These are phyloP conservation scores for Hermaeophaga mercurialis DNA, from an alignment of 2,888 invertebrate species.

Conservation along the genomic window DNA sequence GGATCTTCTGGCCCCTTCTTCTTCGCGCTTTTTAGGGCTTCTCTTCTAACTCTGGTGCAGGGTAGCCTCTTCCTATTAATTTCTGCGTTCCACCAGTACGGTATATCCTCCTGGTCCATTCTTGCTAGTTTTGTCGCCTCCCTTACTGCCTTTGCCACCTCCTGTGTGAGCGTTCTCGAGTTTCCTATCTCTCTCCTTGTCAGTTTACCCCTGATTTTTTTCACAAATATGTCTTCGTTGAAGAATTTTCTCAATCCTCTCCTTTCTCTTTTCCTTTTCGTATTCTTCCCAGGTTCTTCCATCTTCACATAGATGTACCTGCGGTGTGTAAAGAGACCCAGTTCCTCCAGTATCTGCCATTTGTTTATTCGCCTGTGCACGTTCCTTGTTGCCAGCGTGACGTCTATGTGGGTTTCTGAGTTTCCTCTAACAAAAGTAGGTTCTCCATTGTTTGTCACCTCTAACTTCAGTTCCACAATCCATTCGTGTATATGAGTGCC, in stretches of 20 bases:
- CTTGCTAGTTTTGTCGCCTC: neutral
- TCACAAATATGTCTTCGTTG: neutral
- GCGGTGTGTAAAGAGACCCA: no score
- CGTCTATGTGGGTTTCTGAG: conserved; percentile 3
- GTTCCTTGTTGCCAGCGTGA: neutral
- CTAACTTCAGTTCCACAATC: neutral
- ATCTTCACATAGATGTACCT: neutral
- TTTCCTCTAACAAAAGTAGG: conserved; percentile 2
- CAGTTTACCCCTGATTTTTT: neutral
- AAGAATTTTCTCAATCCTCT: neutral
- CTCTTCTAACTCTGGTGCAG: neutral
- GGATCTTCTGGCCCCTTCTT: no score
- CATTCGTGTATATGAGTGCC: neutral
- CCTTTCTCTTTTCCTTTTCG: neutral
- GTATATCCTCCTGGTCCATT: neutral
- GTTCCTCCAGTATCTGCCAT: conserved; percentile 7
- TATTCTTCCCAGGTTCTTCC: neutral
- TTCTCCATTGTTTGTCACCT: neutral
- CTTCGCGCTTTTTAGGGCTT: neutral
- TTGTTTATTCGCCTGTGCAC: neutral
- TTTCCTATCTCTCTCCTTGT: neutral
- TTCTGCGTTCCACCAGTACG: neutral
- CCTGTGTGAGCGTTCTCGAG: neutral
- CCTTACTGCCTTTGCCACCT: neutral
- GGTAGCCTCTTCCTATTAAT: neutral